Evolutionary conservation across 2,888 invertebrate genomes (phyloP).

Genomic region (Odontocolon sp.): DNA sequence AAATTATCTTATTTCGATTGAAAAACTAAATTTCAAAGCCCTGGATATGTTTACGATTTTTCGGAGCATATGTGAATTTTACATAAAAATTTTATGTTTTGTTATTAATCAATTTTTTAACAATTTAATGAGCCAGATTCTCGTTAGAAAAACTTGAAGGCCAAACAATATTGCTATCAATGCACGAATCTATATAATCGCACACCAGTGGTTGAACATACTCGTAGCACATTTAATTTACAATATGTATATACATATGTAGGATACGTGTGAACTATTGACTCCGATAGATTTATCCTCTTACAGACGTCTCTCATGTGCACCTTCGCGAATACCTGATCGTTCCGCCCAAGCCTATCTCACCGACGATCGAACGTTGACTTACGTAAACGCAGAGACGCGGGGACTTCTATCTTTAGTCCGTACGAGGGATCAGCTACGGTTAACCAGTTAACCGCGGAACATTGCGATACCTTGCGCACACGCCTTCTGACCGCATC

Average conservation of each 20-base stretch:
- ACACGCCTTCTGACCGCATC: conserved; percentile 12
- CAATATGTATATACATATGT: not conserved
- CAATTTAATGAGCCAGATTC: not conserved
- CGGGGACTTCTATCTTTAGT: conserved; percentile 51
- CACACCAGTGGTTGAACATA: conserved; percentile 7
- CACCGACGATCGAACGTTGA: conserved; percentile 59
- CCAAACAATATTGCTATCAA: conserved; percentile 17
- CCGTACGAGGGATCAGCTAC: conserved; percentile 54
- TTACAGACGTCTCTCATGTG: conserved; percentile 2
- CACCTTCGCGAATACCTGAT: conserved; percentile 36
- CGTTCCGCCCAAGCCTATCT: conserved; percentile 51
- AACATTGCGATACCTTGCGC: conserved; percentile 46
- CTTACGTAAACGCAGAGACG: conserved; percentile 60
- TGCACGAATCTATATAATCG: not conserved
- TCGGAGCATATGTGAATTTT: too few species aligned
- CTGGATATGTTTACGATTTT: too few species aligned
- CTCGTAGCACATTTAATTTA: conserved; percentile 13
- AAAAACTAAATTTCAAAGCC: too few species aligned
- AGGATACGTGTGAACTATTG: conserved; percentile 32
- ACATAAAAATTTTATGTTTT: too few species aligned
- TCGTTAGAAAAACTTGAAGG: conserved; percentile 23
- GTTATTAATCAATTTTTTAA: too few species aligned
- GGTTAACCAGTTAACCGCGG: conserved; percentile 58
- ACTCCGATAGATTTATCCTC: conserved; percentile 40
- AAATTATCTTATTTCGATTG: too few species aligned